These are phyloP conservation scores for Pseudoips prasinana DNA, from an alignment of 2,888 invertebrate species.

Conservation along the genomic window DNA sequence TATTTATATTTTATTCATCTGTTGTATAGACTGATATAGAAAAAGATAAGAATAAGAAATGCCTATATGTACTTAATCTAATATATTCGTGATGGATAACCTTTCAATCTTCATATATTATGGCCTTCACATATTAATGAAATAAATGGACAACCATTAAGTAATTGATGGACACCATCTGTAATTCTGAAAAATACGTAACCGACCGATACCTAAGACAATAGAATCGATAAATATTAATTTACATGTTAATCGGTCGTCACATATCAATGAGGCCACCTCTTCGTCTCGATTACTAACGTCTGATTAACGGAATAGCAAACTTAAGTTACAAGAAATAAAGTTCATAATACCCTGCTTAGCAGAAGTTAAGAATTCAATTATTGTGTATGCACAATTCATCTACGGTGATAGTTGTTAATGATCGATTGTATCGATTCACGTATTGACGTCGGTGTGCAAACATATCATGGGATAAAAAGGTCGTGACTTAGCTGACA, in stretches of 20 bases:
- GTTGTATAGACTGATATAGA: no score
- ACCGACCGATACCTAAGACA: no score
- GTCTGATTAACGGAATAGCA: conserved; percentile 2
- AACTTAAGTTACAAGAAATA: conserved; percentile 11
- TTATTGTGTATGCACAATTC: conserved; percentile 44
- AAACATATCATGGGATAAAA: conserved; percentile 27
- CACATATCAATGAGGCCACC: conserved; percentile 30
- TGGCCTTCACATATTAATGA: conserved; percentile 26
- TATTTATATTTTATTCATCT: no score
- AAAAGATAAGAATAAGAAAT: no score
- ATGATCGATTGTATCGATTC: conserved; percentile 47
- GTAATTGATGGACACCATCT: conserved; percentile 30
- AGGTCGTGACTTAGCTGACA: conserved; percentile 52
- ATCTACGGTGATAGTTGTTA: conserved; percentile 39
- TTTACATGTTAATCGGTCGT: conserved; percentile 58
- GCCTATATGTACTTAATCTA: no score
- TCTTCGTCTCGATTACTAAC: conserved; percentile 11
- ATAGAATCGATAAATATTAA: conserved; percentile 50
- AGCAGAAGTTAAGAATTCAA: no score
- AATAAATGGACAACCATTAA: conserved; percentile 24
- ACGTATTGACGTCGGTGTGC: conserved; percentile 26
- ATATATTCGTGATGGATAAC: conserved; percentile 11
- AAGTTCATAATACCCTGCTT: conserved; percentile 23
- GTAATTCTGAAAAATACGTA: conserved; percentile 41
- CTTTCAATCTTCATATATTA: conserved; percentile 8